Evolutionary conservation across 2,888 invertebrate species (phyloP).

Genomic region (Zelleria hepariella): DNA sequence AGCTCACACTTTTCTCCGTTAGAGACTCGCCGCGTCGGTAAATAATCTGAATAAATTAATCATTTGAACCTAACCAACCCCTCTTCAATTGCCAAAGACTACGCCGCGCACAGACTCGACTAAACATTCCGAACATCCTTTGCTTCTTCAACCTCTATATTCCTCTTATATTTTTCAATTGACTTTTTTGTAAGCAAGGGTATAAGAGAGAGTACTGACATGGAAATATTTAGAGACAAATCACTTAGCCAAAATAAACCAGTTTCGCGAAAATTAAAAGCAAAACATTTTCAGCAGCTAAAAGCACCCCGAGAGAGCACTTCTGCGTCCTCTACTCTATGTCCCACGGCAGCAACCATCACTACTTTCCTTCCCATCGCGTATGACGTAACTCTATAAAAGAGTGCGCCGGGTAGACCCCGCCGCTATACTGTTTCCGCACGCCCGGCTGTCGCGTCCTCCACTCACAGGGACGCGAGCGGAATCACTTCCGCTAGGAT

Average conservation of each 20-base stretch:
- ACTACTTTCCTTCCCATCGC: conserved; percentile 69
- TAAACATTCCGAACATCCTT: neutral
- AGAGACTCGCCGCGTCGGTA: conserved; percentile 44
- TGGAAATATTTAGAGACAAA: no score
- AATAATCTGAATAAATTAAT: conserved; percentile 66
- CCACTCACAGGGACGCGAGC: conserved; percentile 51
- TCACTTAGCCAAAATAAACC: no score
- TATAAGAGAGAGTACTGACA: no score
- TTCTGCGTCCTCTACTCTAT: conserved; percentile 51
- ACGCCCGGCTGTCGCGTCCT: conserved; percentile 64
- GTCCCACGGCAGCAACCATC: conserved; percentile 49
- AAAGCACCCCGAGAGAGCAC: conserved; percentile 2
- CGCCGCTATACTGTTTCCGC: conserved; percentile 71
- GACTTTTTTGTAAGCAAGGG: no score
- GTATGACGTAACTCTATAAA: conserved; percentile 72
- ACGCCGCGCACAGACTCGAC: conserved; percentile 11
- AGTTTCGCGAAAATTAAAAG: no score
- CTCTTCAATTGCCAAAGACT: conserved; percentile 43
- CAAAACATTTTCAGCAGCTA: no score
- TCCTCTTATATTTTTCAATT: no score
- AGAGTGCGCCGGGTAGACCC: conserved; percentile 65
- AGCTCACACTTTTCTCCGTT: conserved; percentile 59
- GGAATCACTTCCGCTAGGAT: conserved; percentile 64
- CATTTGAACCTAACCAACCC: conserved; percentile 50
- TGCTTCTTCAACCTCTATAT: neutral